Evolutionary conservation across 2,888 invertebrate genomes (phyloP), one percentile per base, ranked within the genome.

Genomic region (Gymnocheta viridis): DNA sequence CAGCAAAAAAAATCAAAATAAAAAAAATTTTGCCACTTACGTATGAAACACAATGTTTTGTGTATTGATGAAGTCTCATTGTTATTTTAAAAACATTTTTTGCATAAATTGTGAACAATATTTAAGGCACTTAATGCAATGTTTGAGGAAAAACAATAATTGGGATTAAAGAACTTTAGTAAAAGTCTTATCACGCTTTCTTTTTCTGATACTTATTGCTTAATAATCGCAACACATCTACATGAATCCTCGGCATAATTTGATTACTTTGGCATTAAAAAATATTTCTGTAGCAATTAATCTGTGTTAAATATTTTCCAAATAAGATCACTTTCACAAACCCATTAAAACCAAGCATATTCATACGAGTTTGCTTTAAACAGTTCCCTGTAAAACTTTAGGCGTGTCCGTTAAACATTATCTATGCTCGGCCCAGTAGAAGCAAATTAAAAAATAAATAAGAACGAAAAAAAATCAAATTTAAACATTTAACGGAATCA

Each of bases 321-420:
- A 81, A 69, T 27, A 22, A 54, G 54, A 81, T 56, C 67, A 74
- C 74, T 81, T 81, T 81, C 69, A 74, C 60, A 69, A 69, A 44
- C 2, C n/a, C 24, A 2, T 14, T 62, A 6, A 58, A 19, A 14
- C 35, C 2, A n/a, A 41, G 0, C 7, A 54, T 14, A 4, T 35
- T n/a, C 27, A 38, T 9, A 32, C 0, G 14, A 17, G 24, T 27
- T 12, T 32, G 7, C 32, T 41, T 19, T n/a, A 41, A 56, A 38
- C 19, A 82, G 64, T 70, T n/a, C n/a, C n/a, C n/a, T n/a, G n/a
- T n/a, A n/a, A n/a, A n/a, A n/a, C n/a, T 44, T 69, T 2, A 41
- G 81, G 81, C 24, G 81, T 69, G 62, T 76, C 62, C 27, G 74
- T 76, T 76, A 47, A 82, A 70, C 69, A 76, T 82, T 76, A 74